Evolutionary conservation across 2,888 invertebrate genomes (phyloP), one percentile per base, ranked within the genome.

Genomic region (Drosophila greeni): DNA sequence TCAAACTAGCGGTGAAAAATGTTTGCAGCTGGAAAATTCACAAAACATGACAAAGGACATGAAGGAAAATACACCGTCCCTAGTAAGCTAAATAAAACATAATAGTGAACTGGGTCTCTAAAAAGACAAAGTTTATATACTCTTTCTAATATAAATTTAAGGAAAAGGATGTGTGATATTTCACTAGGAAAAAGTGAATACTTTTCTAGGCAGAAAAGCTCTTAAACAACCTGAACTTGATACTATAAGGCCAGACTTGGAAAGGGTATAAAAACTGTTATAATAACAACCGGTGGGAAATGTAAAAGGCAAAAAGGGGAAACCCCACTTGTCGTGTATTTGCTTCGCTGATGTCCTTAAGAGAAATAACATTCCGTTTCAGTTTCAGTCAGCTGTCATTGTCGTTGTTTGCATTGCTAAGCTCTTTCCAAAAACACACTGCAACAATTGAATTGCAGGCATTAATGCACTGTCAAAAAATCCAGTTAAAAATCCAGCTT

Each of bases 301-400:
- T 42, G 11, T n/a, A 11, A 5, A 52, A 24, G 34, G 51, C 49
- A n/a, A 20, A n/a, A 20, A 12, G n/a, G 12, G 54, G 31, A 20
- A 14, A 11, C 8, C 26, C 60, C 56, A 64, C 54, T 72, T 52
- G 53, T 53, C 55, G 48, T 58, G 69, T 62, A 66, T 73, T 73
- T 70, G 66, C 66, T 73, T 70, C 70, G 74, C 64, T 74, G 70
- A 72, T 73, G 72, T 75, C 73, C 75, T 73, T 73, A 70, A 72
- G 69, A 72, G 60, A 72, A 73, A 73, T 73, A 73, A 67, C 72
- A 75, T 75, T 73, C 69, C 69, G 66, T 65, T 55, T 64, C 33
- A 43, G 62, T 67, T 42, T 42, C 58, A 26, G 56, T 56, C 43
- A 31, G 66, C 58, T 31, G 66, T 56, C 56, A 56, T 58, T 55